A percentile compares a stretch with the other conserved stretches of the same genome.
phyloP scores from a whole-genome alignment of 30 jellyfish, hydroid and myxozoan genomes.

The Chrysaora quinquecirrha region DNA sequence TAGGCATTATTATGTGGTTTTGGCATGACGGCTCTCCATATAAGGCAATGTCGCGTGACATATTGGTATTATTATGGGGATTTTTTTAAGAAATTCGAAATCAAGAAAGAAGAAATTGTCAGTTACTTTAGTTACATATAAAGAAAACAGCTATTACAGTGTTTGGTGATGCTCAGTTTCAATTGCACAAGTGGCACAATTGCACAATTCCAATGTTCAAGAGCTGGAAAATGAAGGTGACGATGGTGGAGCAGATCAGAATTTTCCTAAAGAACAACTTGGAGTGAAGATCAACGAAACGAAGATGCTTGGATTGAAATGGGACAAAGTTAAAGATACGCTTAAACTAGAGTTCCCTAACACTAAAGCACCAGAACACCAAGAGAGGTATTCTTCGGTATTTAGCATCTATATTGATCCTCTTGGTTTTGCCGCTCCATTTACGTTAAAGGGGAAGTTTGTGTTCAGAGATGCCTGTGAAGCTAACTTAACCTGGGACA shows the following conservation, averaged over 20 bases:
- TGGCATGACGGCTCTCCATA: no score
- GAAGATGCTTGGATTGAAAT: conserved; percentile 31
- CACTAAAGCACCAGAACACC: conserved; percentile 19
- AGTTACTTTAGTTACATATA: no score
- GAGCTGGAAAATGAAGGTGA: not conserved
- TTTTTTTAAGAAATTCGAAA: no score
- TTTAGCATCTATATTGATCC: no score
- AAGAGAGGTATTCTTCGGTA: conserved; percentile 29
- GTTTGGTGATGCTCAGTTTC: conserved; percentile 15
- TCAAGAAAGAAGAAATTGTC: no score
- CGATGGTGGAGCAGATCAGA: not conserved
- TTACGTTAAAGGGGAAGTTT: conserved; percentile 4
- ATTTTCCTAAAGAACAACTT: conserved; percentile 16
- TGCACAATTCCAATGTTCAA: conserved; percentile 7
- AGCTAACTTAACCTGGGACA: conserved; percentile 2
- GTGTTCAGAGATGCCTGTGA: conserved; percentile 9
- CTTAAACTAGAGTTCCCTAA: not conserved
- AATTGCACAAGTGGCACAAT: conserved; percentile 46
- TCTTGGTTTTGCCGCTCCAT: conserved; percentile 1
- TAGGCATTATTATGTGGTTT: no score
- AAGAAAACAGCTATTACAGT: conserved; percentile 27
- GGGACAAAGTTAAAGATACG: conserved; percentile 52
- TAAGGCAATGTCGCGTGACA: no score
- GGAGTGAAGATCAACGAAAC: conserved; percentile 19
- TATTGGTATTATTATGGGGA: no score